phyloP scores from a whole-genome alignment of 1,140 invertebrate genomes.

The Proctacanthus coquilletti region DNA sequence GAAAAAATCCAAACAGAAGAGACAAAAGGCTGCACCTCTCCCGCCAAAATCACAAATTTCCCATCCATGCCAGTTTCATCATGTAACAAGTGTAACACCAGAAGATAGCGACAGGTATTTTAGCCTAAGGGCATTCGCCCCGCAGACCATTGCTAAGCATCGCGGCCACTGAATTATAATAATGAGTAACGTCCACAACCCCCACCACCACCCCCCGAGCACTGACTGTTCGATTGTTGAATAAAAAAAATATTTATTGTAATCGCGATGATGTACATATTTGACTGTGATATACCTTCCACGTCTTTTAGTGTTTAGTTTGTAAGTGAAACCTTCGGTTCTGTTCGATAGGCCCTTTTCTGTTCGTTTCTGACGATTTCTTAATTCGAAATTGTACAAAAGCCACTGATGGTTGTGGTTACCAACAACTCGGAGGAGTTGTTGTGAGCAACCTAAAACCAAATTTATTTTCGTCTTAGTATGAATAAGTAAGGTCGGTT shows the following conservation, averaged over 20 bases:
- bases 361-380: too few relatives aligned
- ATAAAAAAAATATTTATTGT: background rate
- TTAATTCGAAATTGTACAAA: too few relatives aligned
- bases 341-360: too few relatives aligned
- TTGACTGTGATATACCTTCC: conserved; percentile 2
- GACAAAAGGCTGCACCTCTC: conserved; percentile 35
- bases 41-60: conserved; percentile 73
- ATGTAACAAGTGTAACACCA: conserved; percentile 63
- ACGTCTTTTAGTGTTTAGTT: background rate
- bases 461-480: too few relatives aligned
- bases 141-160: conserved; percentile 14
- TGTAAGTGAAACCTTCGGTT: too few relatives aligned
- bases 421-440: too few relatives aligned
- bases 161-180: background rate
- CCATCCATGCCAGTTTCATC: conserved; percentile 73
- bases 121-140: conserved; percentile 45
- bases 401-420: too few relatives aligned
- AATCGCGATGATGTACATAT: background rate
- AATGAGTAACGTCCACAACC: too few relatives aligned
- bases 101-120: conserved; percentile 49
- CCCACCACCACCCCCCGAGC: background rate
- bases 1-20: conserved; percentile 37
- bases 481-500: background rate
- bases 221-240: background rate
- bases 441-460: too few relatives aligned